A percentile compares a stretch with the other conserved stretches of the same genome.
Evolutionary conservation across 2,113 vertebrate genomes (phyloP).

Genomic region (Proteles cristata): DNA sequence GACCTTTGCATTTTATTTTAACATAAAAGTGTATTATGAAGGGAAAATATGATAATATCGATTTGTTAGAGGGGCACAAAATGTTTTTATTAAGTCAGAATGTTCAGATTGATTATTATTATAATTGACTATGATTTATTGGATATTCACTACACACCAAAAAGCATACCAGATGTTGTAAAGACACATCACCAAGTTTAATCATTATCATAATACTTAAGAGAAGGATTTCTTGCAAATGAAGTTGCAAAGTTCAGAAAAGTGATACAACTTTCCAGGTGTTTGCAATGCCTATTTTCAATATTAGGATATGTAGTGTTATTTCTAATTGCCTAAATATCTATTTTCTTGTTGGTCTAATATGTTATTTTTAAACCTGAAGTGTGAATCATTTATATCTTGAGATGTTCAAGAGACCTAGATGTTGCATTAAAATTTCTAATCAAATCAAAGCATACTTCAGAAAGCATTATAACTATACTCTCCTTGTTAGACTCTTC

Average conservation of each 20-base stretch:
- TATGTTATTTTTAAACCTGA: neutral
- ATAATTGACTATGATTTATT: neutral
- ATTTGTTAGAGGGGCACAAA: neutral
- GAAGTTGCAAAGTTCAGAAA: conserved; percentile 14
- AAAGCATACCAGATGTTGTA: neutral
- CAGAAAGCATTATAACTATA: neutral
- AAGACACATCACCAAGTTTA: neutral
- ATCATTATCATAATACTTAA: neutral
- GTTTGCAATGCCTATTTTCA: neutral
- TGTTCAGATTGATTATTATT: neutral
- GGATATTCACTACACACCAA: neutral
- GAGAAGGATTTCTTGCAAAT: neutral
- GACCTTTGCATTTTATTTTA: neutral
- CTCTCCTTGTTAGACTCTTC: neutral
- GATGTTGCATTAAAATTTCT: neutral
- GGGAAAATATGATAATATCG: neutral
- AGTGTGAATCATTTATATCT: neutral
- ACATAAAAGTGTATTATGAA: neutral
- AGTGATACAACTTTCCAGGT: neutral
- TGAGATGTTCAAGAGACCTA: neutral
- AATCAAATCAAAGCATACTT: neutral
- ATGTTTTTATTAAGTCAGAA: neutral
- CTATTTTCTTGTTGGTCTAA: neutral
- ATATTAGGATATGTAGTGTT: too few relatives aligned
- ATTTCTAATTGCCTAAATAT: neutral